Percentiles rank a stretch among this genome's conserved stretches.
Conservation (phyloP, 2,888 invertebrate genomes). For the Choreutis nemorana region DNA sequence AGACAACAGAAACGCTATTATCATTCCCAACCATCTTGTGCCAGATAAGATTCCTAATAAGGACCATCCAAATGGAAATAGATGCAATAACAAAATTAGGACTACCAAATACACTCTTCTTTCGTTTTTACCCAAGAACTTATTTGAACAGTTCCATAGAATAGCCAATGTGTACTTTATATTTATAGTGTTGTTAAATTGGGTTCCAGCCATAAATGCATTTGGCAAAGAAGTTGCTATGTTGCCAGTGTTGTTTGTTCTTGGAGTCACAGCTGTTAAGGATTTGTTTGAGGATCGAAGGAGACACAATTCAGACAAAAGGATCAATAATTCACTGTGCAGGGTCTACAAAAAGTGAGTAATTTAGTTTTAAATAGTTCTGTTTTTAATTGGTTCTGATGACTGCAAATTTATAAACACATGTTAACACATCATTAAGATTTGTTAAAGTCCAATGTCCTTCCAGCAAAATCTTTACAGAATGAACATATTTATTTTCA, state of each 20-base stretch:
- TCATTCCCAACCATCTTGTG: conserved; percentile 87
- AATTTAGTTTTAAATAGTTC: conserved; percentile 3
- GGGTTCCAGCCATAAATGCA: conserved; percentile 93
- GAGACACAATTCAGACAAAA: conserved; percentile 87
- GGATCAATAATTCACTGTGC: conserved; percentile 93
- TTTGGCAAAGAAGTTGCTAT: conserved; percentile 96
- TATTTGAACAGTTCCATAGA: conserved; percentile 97
- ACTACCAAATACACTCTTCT: conserved; percentile 95
- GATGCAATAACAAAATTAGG: conserved; percentile 85
- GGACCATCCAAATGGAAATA: conserved; percentile 84
- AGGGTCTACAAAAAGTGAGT: conserved; percentile 89
- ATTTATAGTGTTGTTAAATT: conserved; percentile 94
- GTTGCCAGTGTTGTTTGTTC: conserved; percentile 93
- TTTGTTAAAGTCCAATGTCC: too few species aligned
- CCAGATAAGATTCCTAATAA: conserved; percentile 81
- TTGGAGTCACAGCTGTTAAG: conserved; percentile 93
- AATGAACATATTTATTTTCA: too few species aligned
- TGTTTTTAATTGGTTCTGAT: not conserved
- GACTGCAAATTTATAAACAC: too few species aligned
- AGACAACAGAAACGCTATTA: conserved; percentile 73
- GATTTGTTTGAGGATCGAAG: conserved; percentile 94
- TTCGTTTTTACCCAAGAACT: conserved; percentile 94
- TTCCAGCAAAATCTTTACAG: too few species aligned
- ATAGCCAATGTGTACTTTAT: conserved; percentile 98
- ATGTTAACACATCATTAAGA: too few species aligned